phyloP scores from a whole-genome alignment of 2,113 vertebrate genomes.

The Coracopsis vasa region DNA sequence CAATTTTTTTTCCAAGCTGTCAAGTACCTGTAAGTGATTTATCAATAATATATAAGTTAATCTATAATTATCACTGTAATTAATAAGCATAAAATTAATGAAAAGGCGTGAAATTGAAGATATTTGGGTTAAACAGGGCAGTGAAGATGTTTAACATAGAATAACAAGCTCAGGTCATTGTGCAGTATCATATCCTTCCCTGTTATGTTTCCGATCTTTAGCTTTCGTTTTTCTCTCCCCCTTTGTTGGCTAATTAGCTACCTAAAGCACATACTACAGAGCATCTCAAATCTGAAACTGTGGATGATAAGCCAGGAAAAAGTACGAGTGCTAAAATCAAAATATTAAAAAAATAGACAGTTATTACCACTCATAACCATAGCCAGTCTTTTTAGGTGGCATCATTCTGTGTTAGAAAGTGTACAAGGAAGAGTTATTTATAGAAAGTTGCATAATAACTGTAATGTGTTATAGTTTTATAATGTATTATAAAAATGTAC shows the following conservation, averaged over 20 bases:
- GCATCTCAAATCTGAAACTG: neutral
- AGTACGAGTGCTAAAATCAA: neutral
- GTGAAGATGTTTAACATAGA: neutral
- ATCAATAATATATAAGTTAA: neutral
- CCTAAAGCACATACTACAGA: neutral
- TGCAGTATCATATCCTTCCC: neutral
- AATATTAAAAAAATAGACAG: neutral
- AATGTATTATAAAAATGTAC: neutral
- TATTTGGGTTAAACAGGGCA: neutral
- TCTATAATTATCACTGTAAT: neutral
- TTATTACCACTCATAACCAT: neutral
- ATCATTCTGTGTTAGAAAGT: neutral
- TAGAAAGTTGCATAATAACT: neutral
- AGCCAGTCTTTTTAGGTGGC: neutral
- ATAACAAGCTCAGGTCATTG: neutral
- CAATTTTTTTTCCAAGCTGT: neutral
- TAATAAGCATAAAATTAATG: neutral
- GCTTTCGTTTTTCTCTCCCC: neutral
- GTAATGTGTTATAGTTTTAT: neutral
- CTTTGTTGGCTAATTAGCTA: neutral
- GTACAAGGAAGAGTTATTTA: neutral
- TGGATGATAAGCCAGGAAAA: neutral
- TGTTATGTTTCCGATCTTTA: neutral
- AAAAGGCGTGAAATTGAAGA: neutral
- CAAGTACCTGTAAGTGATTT: neutral